Evolutionary conservation across 2,797 vertebrate species (phyloP).

Genomic region (Falco concolor): DNA sequence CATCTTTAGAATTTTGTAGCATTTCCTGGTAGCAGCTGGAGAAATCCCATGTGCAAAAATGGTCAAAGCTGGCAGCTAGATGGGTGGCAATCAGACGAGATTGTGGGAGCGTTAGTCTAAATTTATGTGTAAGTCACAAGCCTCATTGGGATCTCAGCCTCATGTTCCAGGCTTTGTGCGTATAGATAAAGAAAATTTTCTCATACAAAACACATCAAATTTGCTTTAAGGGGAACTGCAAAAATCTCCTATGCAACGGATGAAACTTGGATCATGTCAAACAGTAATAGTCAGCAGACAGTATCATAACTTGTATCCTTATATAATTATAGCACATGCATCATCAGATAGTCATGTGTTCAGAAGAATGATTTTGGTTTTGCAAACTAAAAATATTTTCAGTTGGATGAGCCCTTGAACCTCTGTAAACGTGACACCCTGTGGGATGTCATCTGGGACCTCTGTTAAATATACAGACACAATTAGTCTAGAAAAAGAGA

Average conservation of each 20-base stretch:
- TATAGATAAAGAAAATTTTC: background rate
- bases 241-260: background rate
- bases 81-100: background rate
- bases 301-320: background rate
- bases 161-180: background rate
- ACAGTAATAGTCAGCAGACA: background rate
- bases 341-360: background rate
- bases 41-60: background rate
- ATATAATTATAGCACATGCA: background rate
- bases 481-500: constrained; percentile 5
- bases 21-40: background rate
- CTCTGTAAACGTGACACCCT: background rate
- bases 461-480: background rate
- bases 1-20: background rate
- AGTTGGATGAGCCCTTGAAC: background rate
- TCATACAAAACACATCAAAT: background rate
- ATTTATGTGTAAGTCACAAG: background rate
- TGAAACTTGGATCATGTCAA: background rate
- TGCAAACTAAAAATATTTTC: background rate
- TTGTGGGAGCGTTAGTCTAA: background rate
- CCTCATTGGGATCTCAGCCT: background rate
- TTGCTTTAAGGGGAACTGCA: background rate
- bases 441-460: background rate
- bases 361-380: background rate
- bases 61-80: background rate